Evolutionary conservation across 2,797 vertebrate species (phyloP).

Genomic region (Danio aesculapii): DNA sequence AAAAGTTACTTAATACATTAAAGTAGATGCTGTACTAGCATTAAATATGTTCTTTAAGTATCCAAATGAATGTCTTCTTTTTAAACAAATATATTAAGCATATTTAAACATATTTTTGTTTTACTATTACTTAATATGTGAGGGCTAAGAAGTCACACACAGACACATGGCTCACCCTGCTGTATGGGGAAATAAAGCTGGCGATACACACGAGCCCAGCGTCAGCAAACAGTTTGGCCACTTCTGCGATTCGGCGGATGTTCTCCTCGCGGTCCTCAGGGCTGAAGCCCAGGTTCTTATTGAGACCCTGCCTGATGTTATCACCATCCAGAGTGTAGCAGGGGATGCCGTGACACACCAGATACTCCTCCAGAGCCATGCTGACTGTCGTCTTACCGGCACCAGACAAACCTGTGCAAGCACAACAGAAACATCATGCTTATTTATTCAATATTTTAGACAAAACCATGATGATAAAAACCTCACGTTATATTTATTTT

Average conservation of each 20-base stretch:
- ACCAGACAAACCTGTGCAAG: conserved; percentile 88
- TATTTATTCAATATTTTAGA: neutral
- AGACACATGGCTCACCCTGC: conserved; percentile 88
- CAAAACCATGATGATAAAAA: neutral
- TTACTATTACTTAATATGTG: too few species aligned
- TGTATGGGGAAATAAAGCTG: conserved; percentile 97
- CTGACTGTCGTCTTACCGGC: conserved; percentile 99
- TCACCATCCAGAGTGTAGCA: conserved; percentile 98
- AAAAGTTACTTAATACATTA: too few species aligned
- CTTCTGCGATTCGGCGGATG: conserved; percentile 95
- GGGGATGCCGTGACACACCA: conserved; percentile 96
- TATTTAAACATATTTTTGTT: too few species aligned
- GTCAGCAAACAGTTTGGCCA: conserved; percentile 96
- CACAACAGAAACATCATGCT: neutral
- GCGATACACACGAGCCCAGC: conserved; percentile 97
- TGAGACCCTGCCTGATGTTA: conserved; percentile 97
- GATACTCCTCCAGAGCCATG: conserved; percentile 97
- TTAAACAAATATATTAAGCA: too few species aligned
- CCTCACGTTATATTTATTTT: neutral
- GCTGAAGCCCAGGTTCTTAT: conserved; percentile 96
- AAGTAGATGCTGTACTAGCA: too few species aligned
- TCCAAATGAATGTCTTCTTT: too few species aligned
- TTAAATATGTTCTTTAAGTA: too few species aligned
- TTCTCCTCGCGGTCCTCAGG: conserved; percentile 98
- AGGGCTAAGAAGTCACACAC: too few species aligned